A percentile compares a stretch with the other conserved stretches of the same genome.
These are phyloP conservation scores for Entomyzon cyanotis DNA, from an alignment of 2,113 vertebrate species.

Conservation along the genomic window DNA sequence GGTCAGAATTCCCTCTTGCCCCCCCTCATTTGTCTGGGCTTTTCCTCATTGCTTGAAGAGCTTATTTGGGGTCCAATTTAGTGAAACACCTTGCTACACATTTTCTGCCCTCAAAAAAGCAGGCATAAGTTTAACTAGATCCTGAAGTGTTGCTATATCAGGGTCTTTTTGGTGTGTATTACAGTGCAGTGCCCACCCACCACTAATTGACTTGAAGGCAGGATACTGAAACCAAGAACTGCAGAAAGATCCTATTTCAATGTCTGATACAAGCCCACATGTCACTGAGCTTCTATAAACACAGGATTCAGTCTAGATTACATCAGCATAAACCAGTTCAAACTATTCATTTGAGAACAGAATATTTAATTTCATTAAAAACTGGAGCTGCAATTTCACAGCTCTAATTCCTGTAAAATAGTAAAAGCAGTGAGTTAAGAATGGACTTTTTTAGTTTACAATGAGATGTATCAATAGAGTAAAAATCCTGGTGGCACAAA, in stretches of 20 bases:
- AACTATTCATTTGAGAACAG: background rate
- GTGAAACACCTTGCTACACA: background rate
- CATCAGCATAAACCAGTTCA: background rate
- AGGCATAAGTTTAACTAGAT: background rate
- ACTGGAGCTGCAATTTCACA: conserved; percentile 9
- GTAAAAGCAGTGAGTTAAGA: background rate
- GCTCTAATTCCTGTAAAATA: background rate
- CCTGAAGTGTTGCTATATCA: background rate
- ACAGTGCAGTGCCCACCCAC: background rate
- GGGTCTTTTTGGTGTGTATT: background rate
- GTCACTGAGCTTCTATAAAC: conserved; percentile 20
- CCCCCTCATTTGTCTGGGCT: background rate
- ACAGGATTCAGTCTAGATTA: background rate
- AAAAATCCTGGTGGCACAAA: background rate
- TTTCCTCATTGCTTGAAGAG: background rate
- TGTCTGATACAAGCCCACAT: background rate
- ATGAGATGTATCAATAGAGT: background rate
- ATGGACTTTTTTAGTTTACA: background rate
- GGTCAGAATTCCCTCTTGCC: background rate
- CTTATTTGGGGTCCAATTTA: background rate
- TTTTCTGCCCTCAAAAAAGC: background rate
- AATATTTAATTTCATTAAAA: conserved; percentile 18
- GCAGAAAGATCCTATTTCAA: conserved; percentile 26
- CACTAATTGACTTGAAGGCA: background rate
- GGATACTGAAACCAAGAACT: background rate